Conservation (phyloP, 2,797 vertebrate species). For the Uromys caudimaculatus region DNA sequence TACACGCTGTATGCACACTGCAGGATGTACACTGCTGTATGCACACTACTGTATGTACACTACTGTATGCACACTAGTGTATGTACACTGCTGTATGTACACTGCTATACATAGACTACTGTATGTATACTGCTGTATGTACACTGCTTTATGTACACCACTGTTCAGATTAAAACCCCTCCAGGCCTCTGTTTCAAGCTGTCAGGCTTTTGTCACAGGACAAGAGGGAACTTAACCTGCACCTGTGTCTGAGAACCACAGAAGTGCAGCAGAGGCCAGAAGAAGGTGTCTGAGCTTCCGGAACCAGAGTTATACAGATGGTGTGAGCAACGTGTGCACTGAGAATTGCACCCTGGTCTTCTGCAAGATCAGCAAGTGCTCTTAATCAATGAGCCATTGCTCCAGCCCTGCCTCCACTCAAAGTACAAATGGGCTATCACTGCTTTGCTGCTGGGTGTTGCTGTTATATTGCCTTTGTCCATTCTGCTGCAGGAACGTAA, state of each 20-base stretch:
- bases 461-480: too few species aligned
- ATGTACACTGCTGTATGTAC: too few species aligned
- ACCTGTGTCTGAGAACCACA: background rate
- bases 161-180: background rate
- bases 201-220: background rate
- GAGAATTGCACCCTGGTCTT: background rate
- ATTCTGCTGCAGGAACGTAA: too few species aligned
- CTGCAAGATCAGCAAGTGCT: background rate
- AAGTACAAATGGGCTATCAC: background rate
- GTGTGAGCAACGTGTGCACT: background rate
- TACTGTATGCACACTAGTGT: too few species aligned
- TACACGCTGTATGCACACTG: too few species aligned
- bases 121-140: too few species aligned
- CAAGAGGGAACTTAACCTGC: background rate
- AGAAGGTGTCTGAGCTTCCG: too few species aligned
- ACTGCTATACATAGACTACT: too few species aligned
- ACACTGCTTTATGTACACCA: accelerated
- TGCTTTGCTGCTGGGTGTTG: background rate
- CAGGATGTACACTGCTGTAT: too few species aligned
- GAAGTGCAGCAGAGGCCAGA: background rate
- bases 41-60: too few species aligned
- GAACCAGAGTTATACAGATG: background rate
- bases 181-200: background rate
- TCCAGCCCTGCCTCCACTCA: background rate
- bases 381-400: background rate